phyloP scores from a whole-genome alignment of 2,113 vertebrate species.

The Numenius arquata region DNA sequence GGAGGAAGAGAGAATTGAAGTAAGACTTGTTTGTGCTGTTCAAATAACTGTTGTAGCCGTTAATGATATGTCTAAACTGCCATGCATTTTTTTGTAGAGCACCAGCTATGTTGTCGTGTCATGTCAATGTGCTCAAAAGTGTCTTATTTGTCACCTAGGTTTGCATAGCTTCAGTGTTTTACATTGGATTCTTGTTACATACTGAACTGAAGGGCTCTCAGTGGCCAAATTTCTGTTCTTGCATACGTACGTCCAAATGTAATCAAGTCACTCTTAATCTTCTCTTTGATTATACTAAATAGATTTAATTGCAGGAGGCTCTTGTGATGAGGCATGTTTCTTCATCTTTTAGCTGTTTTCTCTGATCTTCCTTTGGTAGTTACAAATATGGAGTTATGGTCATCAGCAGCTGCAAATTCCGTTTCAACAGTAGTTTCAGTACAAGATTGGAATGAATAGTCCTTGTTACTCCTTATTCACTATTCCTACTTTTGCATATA shows the following conservation, averaged over 20 bases:
- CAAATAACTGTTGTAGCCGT: background rate
- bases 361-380: background rate
- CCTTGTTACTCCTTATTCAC: background rate
- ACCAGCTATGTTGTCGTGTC: background rate
- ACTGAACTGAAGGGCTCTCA: background rate
- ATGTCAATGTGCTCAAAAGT: fast-evolving
- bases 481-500: background rate
- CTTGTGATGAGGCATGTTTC: background rate
- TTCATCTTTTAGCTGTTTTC: background rate
- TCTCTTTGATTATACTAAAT: background rate
- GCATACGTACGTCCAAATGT: background rate
- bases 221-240: background rate
- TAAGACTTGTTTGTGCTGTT: background rate
- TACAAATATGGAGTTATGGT: background rate
- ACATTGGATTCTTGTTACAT: background rate
- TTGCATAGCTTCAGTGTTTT: background rate
- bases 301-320: background rate
- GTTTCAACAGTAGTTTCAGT: background rate
- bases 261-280: background rate
- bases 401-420: background rate
- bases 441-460: background rate
- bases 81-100: background rate
- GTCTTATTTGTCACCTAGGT: background rate
- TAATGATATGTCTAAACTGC: background rate
- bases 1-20: background rate